Base-by-base conservation (phyloP, 1,140 invertebrate genomes). In the Sarcophaga peregrina region DNA sequence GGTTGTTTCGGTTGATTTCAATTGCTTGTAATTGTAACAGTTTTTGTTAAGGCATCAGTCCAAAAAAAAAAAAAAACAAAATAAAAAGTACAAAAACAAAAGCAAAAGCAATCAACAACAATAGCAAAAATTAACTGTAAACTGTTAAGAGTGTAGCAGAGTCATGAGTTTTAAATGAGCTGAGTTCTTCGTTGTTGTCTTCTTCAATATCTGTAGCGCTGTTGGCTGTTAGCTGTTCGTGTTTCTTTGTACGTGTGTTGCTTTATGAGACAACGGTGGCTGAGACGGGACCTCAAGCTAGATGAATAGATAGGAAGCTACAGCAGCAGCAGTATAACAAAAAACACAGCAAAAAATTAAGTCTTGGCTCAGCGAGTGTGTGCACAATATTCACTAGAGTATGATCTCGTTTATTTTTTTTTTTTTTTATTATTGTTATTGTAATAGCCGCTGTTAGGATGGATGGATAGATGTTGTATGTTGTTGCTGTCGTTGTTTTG, bases 11-110 rank as follows among this genome's bases (percentile, higher is more conserved):
- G 25, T 72, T 81, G 52, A 58, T 81, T 72, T 81, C 52, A 72
- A 81, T 81, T 81, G 80, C 80, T 62, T 72, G 52, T 81, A 62
- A 81, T 81, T 81, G 80, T 81, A 81, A 81, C 80, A 81, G 80
- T 81, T 81, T 81, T 62, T 76, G 37, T 76, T 76, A 20, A 20
- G 17, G 17, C 62, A 20, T 9, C 2, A 6, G 17, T 2, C 17
- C 5, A n/a, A 58, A 11, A n/a, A 37, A 37, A 37, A 37, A 37
- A n/a, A n/a, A n/a, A n/a, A n/a, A 54, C 52, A 15, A n/a, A n/a
- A n/a, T n/a, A n/a, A n/a, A n/a, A n/a, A n/a, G n/a, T 11, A 58
- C 54, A 6, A n/a, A 37, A 37, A 58, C 54, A 13, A n/a, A 58
- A 6, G 11, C 11, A 58, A 11, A 13, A n/a, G n/a, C 54, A 20